These are phyloP conservation scores for Danaus plexippus DNA, from an alignment of 1,140 invertebrate species.

Conservation along the genomic window DNA sequence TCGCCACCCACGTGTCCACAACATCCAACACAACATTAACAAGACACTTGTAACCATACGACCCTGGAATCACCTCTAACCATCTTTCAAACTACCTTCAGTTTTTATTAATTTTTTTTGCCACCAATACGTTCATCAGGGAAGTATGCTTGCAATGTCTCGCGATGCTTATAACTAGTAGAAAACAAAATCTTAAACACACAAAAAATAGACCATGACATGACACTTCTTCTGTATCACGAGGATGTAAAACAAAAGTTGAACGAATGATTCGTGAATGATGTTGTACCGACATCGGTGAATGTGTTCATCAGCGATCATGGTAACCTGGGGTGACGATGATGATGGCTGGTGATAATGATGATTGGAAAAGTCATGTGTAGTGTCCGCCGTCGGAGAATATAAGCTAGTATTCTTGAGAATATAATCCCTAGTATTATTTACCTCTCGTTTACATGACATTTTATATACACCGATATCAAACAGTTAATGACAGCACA, in stretches of 20 bases:
- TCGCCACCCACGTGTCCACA: slow-evolving; percentile 50
- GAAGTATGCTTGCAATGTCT: slow-evolving; percentile 43
- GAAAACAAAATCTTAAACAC: slow-evolving; percentile 46
- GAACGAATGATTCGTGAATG: slow-evolving; percentile 35
- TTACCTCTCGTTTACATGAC: not conserved
- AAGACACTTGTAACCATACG: slow-evolving; percentile 42
- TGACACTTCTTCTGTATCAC: slow-evolving; percentile 37
- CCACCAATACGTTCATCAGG: not conserved
- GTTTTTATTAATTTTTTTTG: no score
- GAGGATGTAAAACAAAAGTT: slow-evolving; percentile 38
- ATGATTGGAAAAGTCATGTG: slow-evolving; percentile 45
- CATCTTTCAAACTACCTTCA: no score
- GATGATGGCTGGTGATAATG: slow-evolving; percentile 38
- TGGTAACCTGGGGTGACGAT: slow-evolving; percentile 27
- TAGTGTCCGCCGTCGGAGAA: slow-evolving; percentile 39
- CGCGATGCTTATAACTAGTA: slow-evolving; percentile 51
- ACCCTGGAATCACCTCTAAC: slow-evolving; percentile 13
- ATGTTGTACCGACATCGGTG: slow-evolving; percentile 15
- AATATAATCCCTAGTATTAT: not conserved
- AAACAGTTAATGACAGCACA: not conserved
- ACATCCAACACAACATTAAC: slow-evolving; percentile 56
- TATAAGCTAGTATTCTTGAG: slow-evolving; percentile 11
- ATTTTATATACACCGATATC: not conserved
- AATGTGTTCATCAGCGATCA: slow-evolving; percentile 13
- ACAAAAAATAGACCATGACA: slow-evolving; percentile 54